phyloP scores from a whole-genome alignment of 2,888 invertebrate species.

The Calameuta pallipes region DNA sequence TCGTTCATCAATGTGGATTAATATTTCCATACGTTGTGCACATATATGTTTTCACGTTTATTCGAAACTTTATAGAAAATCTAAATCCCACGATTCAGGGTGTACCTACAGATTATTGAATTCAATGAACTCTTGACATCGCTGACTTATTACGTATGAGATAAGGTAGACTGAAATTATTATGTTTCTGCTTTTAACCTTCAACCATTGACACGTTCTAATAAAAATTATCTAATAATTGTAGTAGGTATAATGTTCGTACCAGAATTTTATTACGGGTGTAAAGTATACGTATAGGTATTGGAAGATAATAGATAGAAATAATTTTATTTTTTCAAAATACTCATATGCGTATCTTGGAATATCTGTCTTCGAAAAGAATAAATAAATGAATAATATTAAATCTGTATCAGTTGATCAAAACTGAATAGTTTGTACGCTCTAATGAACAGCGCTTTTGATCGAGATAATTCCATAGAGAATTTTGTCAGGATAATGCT shows the following conservation, averaged over 20 bases:
- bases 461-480: not conserved
- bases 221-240: not conserved
- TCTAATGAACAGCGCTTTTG: not conserved
- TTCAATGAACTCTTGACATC: not conserved
- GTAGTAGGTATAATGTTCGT: not conserved
- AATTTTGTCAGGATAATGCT: not conserved
- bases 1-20: constrained; percentile 13
- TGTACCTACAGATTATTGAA: not conserved
- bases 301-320: not conserved
- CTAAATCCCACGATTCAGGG: not conserved
- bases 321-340: not conserved
- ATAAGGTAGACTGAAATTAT: not conserved
- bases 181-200: not conserved
- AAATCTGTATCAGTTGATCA: not conserved
- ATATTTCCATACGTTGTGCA: constrained; percentile 11
- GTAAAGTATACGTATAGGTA: too few relatives aligned
- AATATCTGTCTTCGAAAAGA: not conserved
- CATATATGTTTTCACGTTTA: not conserved
- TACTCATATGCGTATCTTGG: not conserved
- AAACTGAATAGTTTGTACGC: not conserved
- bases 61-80: not conserved
- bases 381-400: not conserved
- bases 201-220: not conserved
- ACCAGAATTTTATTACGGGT: too few relatives aligned
- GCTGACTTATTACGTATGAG: not conserved